Conservation (phyloP, 2,113 vertebrate genomes). For the Petrocephalus zakoni region DNA sequence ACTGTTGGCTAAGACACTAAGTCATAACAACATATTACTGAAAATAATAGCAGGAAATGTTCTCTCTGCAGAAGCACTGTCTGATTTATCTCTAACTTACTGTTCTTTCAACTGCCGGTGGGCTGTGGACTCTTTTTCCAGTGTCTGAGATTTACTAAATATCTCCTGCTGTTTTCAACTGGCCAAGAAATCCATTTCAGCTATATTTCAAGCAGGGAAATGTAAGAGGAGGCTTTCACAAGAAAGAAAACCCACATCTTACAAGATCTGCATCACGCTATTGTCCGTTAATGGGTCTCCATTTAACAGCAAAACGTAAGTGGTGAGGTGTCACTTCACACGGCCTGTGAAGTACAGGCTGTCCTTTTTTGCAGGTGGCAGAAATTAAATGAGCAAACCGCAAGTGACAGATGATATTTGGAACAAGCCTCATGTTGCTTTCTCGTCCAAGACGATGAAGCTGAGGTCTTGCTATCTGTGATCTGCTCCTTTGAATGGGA, state of each 20-base stretch:
- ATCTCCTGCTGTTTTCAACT: not conserved
- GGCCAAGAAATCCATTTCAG: not conserved
- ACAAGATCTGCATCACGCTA: not conserved
- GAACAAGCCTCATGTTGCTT: not conserved
- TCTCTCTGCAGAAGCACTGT: not conserved
- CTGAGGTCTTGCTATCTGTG: not conserved
- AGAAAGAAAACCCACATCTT: not conserved
- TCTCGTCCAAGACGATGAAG: not conserved
- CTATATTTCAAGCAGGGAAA: not conserved
- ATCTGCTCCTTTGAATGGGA: not conserved
- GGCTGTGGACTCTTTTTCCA: not conserved
- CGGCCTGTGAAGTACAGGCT: not conserved
- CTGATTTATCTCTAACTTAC: not conserved
- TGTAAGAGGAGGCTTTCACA: not conserved
- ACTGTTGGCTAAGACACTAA: not conserved
- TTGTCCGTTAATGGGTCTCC: not conserved
- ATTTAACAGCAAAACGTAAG: not conserved
- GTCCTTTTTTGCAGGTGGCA: not conserved
- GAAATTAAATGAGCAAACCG: not conserved
- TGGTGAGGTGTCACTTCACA: not conserved
- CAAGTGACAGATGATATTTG: not conserved
- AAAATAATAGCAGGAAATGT: not conserved
- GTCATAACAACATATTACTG: not conserved
- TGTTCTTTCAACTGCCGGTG: not conserved
- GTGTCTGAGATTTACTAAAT: not conserved